A percentile compares a stretch with the other conserved stretches of the same genome.
Conservation (phyloP, 2,113 vertebrate species). For the Lanius ludovicianus region DNA sequence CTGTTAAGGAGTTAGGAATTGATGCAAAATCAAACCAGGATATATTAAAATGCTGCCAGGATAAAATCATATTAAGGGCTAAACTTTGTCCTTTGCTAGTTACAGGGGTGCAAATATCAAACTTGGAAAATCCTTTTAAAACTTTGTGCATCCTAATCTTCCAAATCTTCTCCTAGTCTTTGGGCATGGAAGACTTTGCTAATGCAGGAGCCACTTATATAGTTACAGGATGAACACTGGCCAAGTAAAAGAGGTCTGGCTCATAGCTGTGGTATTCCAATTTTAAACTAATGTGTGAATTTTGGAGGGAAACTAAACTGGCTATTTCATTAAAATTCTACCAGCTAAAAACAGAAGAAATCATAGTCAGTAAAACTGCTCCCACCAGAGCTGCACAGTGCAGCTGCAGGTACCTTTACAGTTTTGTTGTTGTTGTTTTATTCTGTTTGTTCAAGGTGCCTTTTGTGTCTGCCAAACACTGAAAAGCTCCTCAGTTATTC, state of each 20-base stretch:
- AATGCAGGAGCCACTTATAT: background rate
- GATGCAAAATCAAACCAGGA: conserved; percentile 43
- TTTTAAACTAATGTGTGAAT: conserved; percentile 20
- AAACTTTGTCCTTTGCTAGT: conserved; percentile 42
- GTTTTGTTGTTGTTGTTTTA: background rate
- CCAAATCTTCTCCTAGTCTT: background rate
- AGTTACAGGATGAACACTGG: background rate
- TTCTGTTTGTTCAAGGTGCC: conserved; percentile 21
- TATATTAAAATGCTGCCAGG: conserved; percentile 30
- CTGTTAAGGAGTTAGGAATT: conserved; percentile 53
- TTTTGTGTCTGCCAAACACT: conserved; percentile 5
- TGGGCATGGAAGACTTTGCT: background rate
- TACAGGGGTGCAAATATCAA: conserved; percentile 43
- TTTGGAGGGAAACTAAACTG: conserved; percentile 18
- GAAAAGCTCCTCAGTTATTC: conserved; percentile 2
- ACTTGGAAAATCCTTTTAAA: conserved; percentile 44
- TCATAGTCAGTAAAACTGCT: background rate
- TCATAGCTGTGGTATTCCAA: conserved; percentile 10
- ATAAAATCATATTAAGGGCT: conserved; percentile 50
- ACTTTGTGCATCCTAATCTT: conserved; percentile 3
- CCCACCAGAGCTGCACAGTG: background rate
- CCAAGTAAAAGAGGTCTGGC: background rate
- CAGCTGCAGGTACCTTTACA: conserved; percentile 30
- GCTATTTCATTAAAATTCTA: background rate
- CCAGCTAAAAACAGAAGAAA: background rate